phyloP scores from a whole-genome alignment of 92 coral and sea anemone genomes.

The Anthopleura xanthogrammica region DNA sequence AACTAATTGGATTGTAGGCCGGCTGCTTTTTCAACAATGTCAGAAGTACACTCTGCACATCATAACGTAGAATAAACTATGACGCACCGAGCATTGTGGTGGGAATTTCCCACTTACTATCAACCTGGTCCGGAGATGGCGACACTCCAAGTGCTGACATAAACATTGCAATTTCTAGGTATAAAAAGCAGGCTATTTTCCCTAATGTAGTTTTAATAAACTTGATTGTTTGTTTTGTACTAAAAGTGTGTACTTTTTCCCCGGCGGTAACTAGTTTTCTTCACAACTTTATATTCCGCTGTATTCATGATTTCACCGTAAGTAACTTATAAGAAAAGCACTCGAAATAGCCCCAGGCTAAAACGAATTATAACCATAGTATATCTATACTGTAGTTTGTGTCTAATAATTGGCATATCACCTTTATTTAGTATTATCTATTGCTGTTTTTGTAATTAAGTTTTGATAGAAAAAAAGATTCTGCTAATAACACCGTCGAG shows the following conservation, averaged over 20 bases:
- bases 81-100: background rate
- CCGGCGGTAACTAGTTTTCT: background rate
- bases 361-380: no score
- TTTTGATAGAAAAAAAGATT: background rate
- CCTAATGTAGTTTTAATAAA: conserved; percentile 2
- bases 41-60: background rate
- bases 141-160: background rate
- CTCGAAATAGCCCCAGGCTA: background rate
- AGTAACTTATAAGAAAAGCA: background rate
- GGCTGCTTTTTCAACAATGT: background rate
- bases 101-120: background rate
- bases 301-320: background rate
- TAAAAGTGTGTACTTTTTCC: background rate
- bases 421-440: background rate
- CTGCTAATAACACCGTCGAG: no score
- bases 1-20: background rate
- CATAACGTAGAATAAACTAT: background rate
- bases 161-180: background rate
- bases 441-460: background rate
- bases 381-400: background rate
- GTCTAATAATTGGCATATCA: background rate
- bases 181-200: background rate
- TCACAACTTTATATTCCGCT: background rate
- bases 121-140: background rate
- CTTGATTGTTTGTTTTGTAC: background rate